phyloP scores from a whole-genome alignment of 2,113 vertebrate species.

The Ptyas mucosa region DNA sequence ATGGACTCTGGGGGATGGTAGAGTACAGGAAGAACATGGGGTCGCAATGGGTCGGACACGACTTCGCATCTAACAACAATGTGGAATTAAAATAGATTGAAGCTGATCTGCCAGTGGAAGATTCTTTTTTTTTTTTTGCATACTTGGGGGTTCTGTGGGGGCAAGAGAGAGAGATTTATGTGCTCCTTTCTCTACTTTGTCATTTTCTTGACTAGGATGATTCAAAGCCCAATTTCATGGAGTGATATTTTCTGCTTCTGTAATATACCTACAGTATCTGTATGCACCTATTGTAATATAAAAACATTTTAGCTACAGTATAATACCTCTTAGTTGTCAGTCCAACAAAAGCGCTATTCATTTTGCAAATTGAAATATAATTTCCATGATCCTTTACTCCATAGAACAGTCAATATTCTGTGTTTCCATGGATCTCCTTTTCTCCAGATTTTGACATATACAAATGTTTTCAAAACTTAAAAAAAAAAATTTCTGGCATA shows the following conservation, averaged over 20 bases:
- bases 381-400: conserved; percentile 10
- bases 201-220: neutral
- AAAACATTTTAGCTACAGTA: neutral
- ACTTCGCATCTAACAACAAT: no score
- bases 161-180: neutral
- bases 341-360: neutral
- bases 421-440: neutral
- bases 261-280: neutral
- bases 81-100: neutral
- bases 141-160: neutral
- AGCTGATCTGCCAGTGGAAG: neutral
- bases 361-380: conserved; percentile 3
- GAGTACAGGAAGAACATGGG: no score
- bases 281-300: neutral
- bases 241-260: neutral
- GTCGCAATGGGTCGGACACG: no score
- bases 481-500: neutral
- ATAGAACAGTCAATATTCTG: neutral
- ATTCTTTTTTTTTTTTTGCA: neutral
- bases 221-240: neutral
- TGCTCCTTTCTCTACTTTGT: neutral
- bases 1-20: no score
- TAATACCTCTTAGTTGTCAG: neutral
- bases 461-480: neutral
- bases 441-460: neutral